A percentile compares a stretch with the other conserved stretches of the same genome.
phyloP scores from a whole-genome alignment of 2,113 vertebrate genomes.

The Scartelaos histophorus region DNA sequence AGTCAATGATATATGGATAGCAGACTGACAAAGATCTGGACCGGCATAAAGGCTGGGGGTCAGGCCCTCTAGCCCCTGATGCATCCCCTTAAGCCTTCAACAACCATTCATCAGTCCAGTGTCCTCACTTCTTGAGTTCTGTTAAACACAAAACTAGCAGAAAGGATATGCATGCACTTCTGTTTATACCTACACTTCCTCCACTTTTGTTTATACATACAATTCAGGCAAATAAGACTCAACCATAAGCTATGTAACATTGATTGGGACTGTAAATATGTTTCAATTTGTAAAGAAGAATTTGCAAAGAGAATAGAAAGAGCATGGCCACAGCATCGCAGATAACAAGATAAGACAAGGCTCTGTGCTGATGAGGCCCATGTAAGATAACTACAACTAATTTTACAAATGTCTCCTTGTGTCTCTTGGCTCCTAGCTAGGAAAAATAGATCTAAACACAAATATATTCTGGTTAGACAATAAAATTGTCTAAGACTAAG shows the following conservation, averaged over 20 bases:
- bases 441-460: neutral
- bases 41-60: conserved; percentile 29
- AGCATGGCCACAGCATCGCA: too few relatives aligned
- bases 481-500: too few relatives aligned
- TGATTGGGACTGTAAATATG: neutral
- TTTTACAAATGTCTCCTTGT: neutral
- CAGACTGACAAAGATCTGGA: neutral
- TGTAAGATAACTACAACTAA: neutral
- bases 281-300: too few relatives aligned
- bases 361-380: neutral
- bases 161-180: conserved; percentile 65
- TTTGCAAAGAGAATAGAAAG: too few relatives aligned
- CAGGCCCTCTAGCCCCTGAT: conserved; percentile 34
- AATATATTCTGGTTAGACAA: conserved; percentile 2
- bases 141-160: conserved; percentile 52
- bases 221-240: neutral
- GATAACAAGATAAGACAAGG: too few relatives aligned
- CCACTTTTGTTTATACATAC: neutral
- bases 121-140: conserved; percentile 64
- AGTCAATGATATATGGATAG: conserved; percentile 11
- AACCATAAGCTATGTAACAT: neutral
- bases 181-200: too few relatives aligned
- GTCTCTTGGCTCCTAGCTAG: neutral
- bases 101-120: conserved; percentile 60
- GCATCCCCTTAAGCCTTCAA: conserved; percentile 39